Evolutionary conservation across 1,140 invertebrate species (phyloP).

Genomic region (Glossosoma conforme): DNA sequence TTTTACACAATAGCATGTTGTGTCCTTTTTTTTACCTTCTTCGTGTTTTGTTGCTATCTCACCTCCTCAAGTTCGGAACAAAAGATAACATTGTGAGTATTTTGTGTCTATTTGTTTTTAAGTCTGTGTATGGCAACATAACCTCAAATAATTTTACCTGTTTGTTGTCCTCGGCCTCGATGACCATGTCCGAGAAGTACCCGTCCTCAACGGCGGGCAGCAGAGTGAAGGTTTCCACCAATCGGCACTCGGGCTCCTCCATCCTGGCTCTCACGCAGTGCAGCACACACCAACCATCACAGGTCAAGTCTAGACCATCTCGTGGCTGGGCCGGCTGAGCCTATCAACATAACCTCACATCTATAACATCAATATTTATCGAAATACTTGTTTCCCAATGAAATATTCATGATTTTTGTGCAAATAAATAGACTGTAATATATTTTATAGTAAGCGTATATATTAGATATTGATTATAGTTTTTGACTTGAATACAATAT

Average conservation of each 20-base stretch:
- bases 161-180: constrained; percentile 49
- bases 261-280: constrained; percentile 51
- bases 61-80: too few species aligned
- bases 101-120: too few species aligned
- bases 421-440: background rate
- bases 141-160: too few species aligned
- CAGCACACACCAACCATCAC: constrained; percentile 55
- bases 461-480: too few species aligned
- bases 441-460: too few species aligned
- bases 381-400: background rate
- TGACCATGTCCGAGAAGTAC: constrained; percentile 55
- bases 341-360: constrained; percentile 22
- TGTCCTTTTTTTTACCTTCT: too few species aligned
- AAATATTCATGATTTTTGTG: background rate
- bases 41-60: too few species aligned
- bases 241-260: constrained; percentile 37
- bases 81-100: too few species aligned
- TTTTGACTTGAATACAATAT: too few species aligned
- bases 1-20: too few species aligned
- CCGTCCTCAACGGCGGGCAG: constrained; percentile 57
- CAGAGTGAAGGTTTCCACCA: constrained; percentile 45
- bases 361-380: background rate
- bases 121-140: too few species aligned
- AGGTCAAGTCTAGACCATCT: constrained; percentile 51
- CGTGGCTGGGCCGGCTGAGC: constrained; percentile 43